A percentile compares a stretch with the other conserved stretches of the same genome.
Conservation (phyloP, 2,113 vertebrate genomes). For the Nibea albiflora region DNA sequence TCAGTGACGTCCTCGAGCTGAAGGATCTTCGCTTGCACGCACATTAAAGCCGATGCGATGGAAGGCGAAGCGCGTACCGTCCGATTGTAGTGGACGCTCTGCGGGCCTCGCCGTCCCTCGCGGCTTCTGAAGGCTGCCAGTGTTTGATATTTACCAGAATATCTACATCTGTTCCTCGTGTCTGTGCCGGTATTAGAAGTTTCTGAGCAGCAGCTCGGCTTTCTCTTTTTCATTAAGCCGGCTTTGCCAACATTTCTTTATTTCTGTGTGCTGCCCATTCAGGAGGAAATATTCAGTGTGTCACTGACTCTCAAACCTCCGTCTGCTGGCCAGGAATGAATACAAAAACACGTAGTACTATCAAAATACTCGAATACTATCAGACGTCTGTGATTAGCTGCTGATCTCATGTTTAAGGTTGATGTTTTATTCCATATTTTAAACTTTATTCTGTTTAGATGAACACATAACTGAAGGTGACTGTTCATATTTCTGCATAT, state of each 20-base stretch:
- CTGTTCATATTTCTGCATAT: too few species aligned
- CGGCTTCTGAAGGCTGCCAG: conserved; percentile 60
- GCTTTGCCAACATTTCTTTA: conserved; percentile 45
- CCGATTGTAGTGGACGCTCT: conserved; percentile 52
- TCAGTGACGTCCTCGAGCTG: conserved; percentile 39
- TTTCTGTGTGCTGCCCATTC: conserved; percentile 42
- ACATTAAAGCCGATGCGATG: conserved; percentile 33
- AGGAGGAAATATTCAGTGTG: too few species aligned
- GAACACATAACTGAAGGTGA: too few species aligned
- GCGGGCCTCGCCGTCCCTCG: conserved; percentile 47
- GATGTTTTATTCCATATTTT: too few species aligned
- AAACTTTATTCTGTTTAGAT: too few species aligned
- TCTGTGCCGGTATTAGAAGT: conserved; percentile 58
- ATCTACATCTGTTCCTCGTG: conserved; percentile 72
- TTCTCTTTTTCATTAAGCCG: conserved; percentile 44
- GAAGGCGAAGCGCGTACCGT: conserved; percentile 42
- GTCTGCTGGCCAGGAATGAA: too few species aligned
- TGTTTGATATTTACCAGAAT: conserved; percentile 70
- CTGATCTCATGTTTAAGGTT: too few species aligned
- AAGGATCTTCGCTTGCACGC: conserved; percentile 32
- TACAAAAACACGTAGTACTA: too few species aligned
- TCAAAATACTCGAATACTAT: too few species aligned
- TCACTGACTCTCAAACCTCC: too few species aligned
- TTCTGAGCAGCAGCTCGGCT: conserved; percentile 48
- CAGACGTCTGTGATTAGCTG: too few species aligned